These are phyloP conservation scores for Melolontha melolontha DNA, from an alignment of 2,888 invertebrate genomes.

Conservation along the genomic window DNA sequence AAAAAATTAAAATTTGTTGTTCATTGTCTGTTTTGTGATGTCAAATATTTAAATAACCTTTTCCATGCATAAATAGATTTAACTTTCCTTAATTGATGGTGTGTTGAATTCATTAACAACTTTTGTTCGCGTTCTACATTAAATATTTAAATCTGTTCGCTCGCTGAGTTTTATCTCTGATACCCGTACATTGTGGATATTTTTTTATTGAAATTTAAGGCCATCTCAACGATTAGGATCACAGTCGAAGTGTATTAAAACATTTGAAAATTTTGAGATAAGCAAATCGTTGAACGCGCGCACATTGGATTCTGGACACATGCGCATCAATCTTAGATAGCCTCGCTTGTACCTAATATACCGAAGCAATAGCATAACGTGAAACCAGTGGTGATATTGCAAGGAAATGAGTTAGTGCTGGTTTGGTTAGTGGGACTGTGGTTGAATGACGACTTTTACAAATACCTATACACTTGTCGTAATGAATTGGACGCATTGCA, in stretches of 20 bases:
- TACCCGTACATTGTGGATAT: too few species aligned
- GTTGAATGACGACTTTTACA: constrained; percentile 34
- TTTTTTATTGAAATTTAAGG: too few species aligned
- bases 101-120: too few species aligned
- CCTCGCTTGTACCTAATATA: neutral
- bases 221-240: too few species aligned
- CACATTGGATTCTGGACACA: constrained; percentile 30
- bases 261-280: constrained; percentile 39
- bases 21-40: too few species aligned
- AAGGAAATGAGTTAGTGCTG: constrained; percentile 14
- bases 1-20: too few species aligned
- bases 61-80: too few species aligned
- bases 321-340: constrained; percentile 14
- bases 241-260: constrained; percentile 5
- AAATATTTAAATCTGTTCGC: too few species aligned
- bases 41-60: too few species aligned
- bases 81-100: too few species aligned
- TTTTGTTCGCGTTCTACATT: too few species aligned
- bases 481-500: constrained; percentile 14
- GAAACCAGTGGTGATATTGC: constrained; percentile 27
- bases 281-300: constrained; percentile 42
- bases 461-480: constrained; percentile 17
- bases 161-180: too few species aligned
- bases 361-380: neutral
- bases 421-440: constrained; percentile 25